A percentile compares a stretch with the other conserved stretches of the same genome.
Evolutionary conservation across 2,888 invertebrate genomes (phyloP).

Genomic region (Drosophila merina): DNA sequence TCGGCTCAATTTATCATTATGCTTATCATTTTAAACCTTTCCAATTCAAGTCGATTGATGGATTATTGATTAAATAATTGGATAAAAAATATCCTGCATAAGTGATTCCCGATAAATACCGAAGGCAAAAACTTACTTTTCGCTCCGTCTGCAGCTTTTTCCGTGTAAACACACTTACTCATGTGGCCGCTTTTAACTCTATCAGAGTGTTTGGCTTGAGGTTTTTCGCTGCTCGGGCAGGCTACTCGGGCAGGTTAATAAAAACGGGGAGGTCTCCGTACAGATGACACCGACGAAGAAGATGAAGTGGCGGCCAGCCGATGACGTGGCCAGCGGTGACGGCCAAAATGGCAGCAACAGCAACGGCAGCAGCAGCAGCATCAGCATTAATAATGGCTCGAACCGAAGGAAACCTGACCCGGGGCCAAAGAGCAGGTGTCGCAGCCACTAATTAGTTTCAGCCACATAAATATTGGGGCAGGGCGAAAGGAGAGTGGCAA

Average conservation of each 20-base stretch:
- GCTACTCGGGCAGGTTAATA: slow-evolving; percentile 21
- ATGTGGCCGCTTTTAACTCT: slow-evolving; percentile 70
- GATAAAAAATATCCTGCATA: not conserved
- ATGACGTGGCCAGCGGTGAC: slow-evolving; percentile 34
- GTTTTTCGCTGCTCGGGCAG: slow-evolving; percentile 37
- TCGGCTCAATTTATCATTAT: slow-evolving; percentile 2
- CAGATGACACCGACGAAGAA: slow-evolving; percentile 34
- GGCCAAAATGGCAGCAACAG: slow-evolving; percentile 41
- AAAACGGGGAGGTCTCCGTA: slow-evolving; percentile 42
- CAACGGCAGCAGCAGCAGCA: slow-evolving; percentile 46
- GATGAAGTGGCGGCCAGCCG: slow-evolving; percentile 22
- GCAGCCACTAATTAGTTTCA: slow-evolving; percentile 56
- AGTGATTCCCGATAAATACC: not conserved
- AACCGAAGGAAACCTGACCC: slow-evolving; percentile 17
- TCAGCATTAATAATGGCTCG: slow-evolving; percentile 62
- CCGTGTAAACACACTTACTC: slow-evolving; percentile 24
- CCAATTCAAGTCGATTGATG: slow-evolving; percentile 2
- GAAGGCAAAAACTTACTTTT: not conserved
- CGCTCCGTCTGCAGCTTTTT: not conserved
- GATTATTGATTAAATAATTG: slow-evolving; percentile 4
- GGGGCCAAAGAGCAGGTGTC: slow-evolving; percentile 33
- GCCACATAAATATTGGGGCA: slow-evolving; percentile 45
- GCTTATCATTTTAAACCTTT: slow-evolving; percentile 4
- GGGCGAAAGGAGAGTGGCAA: not conserved
- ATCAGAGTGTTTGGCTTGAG: slow-evolving; percentile 70